Conservation (phyloP, 1,140 invertebrate genomes). For the Atopsyche davidsoni region DNA sequence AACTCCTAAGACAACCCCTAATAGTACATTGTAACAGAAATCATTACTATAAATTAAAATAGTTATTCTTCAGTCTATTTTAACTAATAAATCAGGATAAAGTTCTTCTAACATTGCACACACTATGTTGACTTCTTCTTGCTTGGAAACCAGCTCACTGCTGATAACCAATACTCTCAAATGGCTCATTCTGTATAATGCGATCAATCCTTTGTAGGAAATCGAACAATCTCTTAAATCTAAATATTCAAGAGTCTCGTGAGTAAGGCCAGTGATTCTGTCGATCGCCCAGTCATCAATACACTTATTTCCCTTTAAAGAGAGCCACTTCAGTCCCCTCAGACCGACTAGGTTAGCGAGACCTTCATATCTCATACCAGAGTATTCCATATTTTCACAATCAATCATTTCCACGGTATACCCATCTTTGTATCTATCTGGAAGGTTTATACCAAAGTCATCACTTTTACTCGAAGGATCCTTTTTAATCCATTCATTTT, state of each 20-base stretch:
- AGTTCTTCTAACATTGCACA: slow-evolving; percentile 40
- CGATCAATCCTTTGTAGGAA: slow-evolving; percentile 36
- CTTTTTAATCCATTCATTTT: slow-evolving; percentile 35
- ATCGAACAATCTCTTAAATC: slow-evolving; percentile 40
- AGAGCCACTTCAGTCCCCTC: slow-evolving; percentile 42
- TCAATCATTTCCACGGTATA: slow-evolving; percentile 43
- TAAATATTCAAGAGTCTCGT: slow-evolving; percentile 39
- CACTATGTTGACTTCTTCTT: slow-evolving; percentile 35
- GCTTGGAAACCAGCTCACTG: slow-evolving; percentile 16
- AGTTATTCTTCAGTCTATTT: no score
- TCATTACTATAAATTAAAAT: no score
- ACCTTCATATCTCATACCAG: slow-evolving; percentile 43
- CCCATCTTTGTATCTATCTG: slow-evolving; percentile 35
- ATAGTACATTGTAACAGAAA: no score
- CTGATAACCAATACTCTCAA: slow-evolving; percentile 37
- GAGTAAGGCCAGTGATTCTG: slow-evolving; percentile 37
- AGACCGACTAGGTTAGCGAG: slow-evolving; percentile 37
- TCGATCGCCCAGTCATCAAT: slow-evolving; percentile 47
- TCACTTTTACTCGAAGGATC: no score
- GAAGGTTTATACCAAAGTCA: no score
- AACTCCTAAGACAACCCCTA: no score
- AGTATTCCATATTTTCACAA: slow-evolving; percentile 39
- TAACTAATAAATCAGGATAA: slow-evolving; percentile 39
- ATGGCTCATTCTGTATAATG: slow-evolving; percentile 37
- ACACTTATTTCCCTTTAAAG: slow-evolving; percentile 38